Conservation (phyloP, 2,113 vertebrate species). For the Megatriorchis doriae region DNA sequence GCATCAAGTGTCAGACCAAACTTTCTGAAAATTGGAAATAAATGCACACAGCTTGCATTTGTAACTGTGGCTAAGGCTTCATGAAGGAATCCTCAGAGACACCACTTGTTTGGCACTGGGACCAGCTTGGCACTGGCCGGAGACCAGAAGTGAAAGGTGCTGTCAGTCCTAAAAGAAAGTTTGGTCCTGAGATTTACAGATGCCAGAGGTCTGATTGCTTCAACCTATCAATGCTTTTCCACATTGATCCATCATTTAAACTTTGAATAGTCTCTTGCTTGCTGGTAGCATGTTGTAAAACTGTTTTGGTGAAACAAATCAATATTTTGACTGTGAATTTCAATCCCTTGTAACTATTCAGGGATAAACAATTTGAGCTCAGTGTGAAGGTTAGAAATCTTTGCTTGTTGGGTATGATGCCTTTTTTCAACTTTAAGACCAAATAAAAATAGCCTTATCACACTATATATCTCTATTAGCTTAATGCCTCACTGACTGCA, state of each 20-base stretch:
- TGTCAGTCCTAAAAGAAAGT: background rate
- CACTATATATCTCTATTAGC: background rate
- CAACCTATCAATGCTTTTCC: background rate
- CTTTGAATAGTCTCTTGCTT: background rate
- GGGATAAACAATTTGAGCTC: background rate
- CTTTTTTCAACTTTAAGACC: background rate
- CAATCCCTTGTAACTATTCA: background rate
- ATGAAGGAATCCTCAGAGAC: background rate
- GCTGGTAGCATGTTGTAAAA: background rate
- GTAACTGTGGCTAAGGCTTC: background rate
- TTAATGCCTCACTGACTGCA: background rate
- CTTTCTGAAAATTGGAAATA: background rate
- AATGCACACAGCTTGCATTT: background rate
- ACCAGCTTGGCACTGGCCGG: background rate
- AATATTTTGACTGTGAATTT: background rate
- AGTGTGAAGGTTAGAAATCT: background rate
- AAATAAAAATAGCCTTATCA: background rate
- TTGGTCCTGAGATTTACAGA: background rate
- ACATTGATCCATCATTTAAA: background rate
- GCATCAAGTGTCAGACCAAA: background rate
- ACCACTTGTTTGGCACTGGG: background rate
- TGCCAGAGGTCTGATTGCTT: background rate
- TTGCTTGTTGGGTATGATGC: fast-evolving
- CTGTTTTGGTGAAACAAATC: background rate
- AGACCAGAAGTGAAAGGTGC: background rate